These are phyloP conservation scores for Amphiprion percula DNA, from an alignment of 2,113 vertebrate species.

Conservation along the genomic window DNA sequence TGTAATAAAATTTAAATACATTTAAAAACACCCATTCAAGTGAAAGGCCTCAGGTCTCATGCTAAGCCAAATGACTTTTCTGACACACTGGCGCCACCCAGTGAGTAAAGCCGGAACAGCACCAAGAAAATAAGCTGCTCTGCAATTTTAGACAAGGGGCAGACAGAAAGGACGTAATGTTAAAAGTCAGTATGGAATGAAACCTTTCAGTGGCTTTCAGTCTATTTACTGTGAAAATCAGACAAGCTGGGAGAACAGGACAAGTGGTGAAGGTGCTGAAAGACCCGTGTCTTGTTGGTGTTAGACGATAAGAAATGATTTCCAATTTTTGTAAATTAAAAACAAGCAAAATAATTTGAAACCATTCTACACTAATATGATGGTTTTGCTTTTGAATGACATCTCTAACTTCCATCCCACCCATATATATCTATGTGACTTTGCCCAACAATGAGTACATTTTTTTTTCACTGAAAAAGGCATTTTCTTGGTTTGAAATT, in stretches of 20 bases:
- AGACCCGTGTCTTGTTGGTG: constrained; percentile 44
- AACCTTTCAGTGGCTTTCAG: constrained; percentile 28
- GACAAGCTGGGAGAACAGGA: constrained; percentile 40
- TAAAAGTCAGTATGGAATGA: constrained; percentile 41
- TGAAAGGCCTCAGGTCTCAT: constrained; percentile 51
- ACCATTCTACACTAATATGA: constrained; percentile 58
- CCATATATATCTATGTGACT: constrained; percentile 80
- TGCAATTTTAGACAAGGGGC: constrained; percentile 25
- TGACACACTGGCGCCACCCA: constrained; percentile 57
- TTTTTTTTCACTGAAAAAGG: constrained; percentile 84
- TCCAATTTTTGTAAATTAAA: constrained; percentile 61
- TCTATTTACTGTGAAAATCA: constrained; percentile 10
- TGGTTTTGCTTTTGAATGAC: constrained; percentile 71
- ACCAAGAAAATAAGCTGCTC: constrained; percentile 41
- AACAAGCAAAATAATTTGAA: constrained; percentile 44
- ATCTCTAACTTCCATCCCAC: constrained; percentile 67
- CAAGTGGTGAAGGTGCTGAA: constrained; percentile 33
- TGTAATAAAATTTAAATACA: constrained; percentile 43
- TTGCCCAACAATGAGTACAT: constrained; percentile 84
- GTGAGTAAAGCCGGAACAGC: constrained; percentile 56
- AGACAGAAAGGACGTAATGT: constrained; percentile 25
- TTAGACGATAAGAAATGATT: constrained; percentile 41
- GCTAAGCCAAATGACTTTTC: constrained; percentile 44
- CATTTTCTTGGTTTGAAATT: constrained; percentile 88
- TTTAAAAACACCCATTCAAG: constrained; percentile 56